Percentiles rank a stretch among this genome's conserved stretches.
Evolutionary conservation across 2,888 invertebrate genomes (phyloP).

Genomic region (Melanchra persicariae): DNA sequence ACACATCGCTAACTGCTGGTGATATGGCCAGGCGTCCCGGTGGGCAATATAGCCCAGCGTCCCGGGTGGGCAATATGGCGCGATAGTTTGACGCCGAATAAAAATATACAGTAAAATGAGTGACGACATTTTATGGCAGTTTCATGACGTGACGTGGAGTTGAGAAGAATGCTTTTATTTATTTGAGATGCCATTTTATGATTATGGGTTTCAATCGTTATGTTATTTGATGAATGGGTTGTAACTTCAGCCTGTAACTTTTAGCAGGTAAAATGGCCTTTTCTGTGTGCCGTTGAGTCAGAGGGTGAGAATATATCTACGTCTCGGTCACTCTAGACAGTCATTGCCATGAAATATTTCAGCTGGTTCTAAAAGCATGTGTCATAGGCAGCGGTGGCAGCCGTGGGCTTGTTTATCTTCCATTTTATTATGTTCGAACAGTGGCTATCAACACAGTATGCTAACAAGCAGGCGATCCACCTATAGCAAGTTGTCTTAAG

Average conservation of each 20-base stretch:
- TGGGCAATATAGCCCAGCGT: constrained; percentile 14
- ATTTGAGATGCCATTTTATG: background rate
- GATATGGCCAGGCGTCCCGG: constrained; percentile 25
- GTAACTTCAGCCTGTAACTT: background rate
- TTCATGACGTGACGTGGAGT: constrained; percentile 27
- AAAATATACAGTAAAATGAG: constrained; percentile 44
- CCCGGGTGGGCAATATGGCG: constrained; percentile 34
- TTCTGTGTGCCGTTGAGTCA: background rate
- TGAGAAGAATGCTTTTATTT: constrained; percentile 24
- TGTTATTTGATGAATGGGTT: background rate
- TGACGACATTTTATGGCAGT: constrained; percentile 26
- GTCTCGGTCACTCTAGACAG: background rate
- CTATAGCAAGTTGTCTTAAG: too few relatives aligned
- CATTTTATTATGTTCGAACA: too few relatives aligned
- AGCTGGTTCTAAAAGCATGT: too few relatives aligned
- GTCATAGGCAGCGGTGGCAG: too few relatives aligned
- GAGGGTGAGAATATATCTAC: background rate
- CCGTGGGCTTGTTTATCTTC: too few relatives aligned
- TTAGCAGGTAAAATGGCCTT: background rate
- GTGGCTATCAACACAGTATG: too few relatives aligned
- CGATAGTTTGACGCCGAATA: constrained; percentile 23
- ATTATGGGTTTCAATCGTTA: background rate
- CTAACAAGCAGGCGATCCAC: too few relatives aligned
- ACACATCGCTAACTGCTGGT: constrained; percentile 8
- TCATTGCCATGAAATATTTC: background rate